Evolutionary conservation across 2,797 vertebrate genomes (phyloP), one percentile per base, ranked within the genome.

Genomic region (Aldrovandia affinis): DNA sequence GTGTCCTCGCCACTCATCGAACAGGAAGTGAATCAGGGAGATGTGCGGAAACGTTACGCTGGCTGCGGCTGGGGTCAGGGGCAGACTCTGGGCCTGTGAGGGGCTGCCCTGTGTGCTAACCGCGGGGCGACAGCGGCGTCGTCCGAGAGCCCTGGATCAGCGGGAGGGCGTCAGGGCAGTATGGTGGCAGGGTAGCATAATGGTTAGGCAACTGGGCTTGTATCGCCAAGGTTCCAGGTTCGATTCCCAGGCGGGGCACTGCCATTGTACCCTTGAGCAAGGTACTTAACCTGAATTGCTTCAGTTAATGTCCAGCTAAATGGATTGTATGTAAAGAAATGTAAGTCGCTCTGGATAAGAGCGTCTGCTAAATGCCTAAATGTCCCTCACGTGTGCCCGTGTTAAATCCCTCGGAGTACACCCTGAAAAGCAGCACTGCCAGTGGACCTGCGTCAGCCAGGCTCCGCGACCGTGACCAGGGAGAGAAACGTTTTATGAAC

Each of bases 11-110:
- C 70, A n/a, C 44, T 75, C 70, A 75, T 75, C 44, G 44, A 75
- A 44, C 70, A 75, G 70, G 70, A 75, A 75, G 70, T 47, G 70
- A 47, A 47, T 44, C 70, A 44, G 70, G 42, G 68, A 73, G 39
- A 73, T 22, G 39, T 4, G 36, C 36, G 68, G 39, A 75, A 75
- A 10, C 70, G 15, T 39, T 33, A 70, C 68, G 7, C 36, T 44
- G 70, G 70, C 39, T 73, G 70, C 2, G 22, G n/a, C 70, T 75
- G 70, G 39, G 70, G 39, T 75, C 68, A 73, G 30, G 20, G 42
- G 39, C 20, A 18, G 30, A 20, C 20, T 44, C 2, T 25, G 36
- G 42, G 70, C 22, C 28, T 30, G 42, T 7, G 70, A 44, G 36
- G 2, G 70, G 70, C 39, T 75, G 70, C 2, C 18, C 55, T 10